phyloP scores from a whole-genome alignment of 2,113 vertebrate species.

The Phylloscopus trochiloides region DNA sequence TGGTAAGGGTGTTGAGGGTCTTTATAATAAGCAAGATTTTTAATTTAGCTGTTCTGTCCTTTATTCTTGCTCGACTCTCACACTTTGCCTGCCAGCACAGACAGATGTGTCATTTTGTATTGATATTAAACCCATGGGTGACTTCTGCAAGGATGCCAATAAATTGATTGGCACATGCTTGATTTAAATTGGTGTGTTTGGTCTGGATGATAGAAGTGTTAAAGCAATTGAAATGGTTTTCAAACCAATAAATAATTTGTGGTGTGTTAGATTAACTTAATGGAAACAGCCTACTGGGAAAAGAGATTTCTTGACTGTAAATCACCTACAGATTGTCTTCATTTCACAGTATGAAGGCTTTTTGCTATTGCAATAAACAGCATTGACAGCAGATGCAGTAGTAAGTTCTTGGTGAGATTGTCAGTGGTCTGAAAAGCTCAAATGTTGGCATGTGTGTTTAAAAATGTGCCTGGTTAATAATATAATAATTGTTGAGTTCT shows the following conservation, averaged over 20 bases:
- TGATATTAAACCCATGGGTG: not conserved
- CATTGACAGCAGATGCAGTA: not conserved
- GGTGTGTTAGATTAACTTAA: not conserved
- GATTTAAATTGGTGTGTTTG: not conserved
- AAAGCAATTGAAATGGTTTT: not conserved
- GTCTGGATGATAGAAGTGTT: not conserved
- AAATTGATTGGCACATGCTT: not conserved
- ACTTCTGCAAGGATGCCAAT: not conserved
- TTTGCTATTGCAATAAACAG: not conserved
- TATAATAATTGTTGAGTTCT: not conserved
- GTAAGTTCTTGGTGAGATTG: not conserved
- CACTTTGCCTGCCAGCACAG: not conserved
- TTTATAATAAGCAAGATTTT: not conserved
- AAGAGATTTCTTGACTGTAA: not conserved
- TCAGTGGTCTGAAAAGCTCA: not conserved
- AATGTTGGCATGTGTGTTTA: not conserved
- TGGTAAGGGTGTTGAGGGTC: not conserved
- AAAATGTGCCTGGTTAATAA: not conserved
- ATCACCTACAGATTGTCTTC: not conserved
- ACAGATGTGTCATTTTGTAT: not conserved
- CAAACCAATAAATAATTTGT: not conserved
- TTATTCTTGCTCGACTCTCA: not conserved
- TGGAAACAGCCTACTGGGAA: not conserved
- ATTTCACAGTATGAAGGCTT: not conserved
- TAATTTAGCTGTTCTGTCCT: not conserved